Percentiles rank a stretch among this genome's conserved stretches.
phyloP scores from a whole-genome alignment of 2,113 vertebrate genomes.

The Hiodon tergisus region DNA sequence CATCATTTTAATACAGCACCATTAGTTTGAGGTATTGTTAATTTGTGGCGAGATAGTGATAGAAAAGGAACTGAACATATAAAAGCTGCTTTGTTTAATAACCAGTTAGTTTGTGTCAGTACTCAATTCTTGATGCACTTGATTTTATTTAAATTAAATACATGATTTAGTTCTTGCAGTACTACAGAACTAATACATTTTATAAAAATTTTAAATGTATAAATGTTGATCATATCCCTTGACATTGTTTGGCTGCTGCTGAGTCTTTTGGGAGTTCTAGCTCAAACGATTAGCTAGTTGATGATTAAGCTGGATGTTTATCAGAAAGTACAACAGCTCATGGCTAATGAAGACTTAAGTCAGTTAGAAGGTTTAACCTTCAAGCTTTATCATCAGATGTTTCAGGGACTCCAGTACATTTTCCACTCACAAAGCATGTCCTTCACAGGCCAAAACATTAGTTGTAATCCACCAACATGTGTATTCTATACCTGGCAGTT shows the following conservation, averaged over 20 bases:
- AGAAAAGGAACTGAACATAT: too few relatives aligned
- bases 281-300: not conserved
- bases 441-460: not conserved
- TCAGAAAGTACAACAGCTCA: not conserved
- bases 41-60: too few relatives aligned
- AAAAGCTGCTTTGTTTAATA: too few relatives aligned
- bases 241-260: not conserved
- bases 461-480: not conserved
- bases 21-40: not conserved
- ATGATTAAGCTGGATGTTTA: slow-evolving; percentile 9
- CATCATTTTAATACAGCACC: not conserved
- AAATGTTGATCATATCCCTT: not conserved
- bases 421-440: not conserved
- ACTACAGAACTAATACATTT: too few relatives aligned
- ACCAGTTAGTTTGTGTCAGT: too few relatives aligned
- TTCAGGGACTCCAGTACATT: not conserved
- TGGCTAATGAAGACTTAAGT: not conserved
- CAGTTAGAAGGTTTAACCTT: not conserved
- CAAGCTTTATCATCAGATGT: not conserved
- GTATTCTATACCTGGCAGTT: not conserved
- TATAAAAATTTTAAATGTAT: too few relatives aligned
- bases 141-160: too few relatives aligned
- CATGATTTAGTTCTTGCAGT: too few relatives aligned
- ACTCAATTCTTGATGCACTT: too few relatives aligned
- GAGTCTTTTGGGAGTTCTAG: not conserved